Conservation (phyloP, 2,797 vertebrate species). For the Anguilla pacifica region DNA sequence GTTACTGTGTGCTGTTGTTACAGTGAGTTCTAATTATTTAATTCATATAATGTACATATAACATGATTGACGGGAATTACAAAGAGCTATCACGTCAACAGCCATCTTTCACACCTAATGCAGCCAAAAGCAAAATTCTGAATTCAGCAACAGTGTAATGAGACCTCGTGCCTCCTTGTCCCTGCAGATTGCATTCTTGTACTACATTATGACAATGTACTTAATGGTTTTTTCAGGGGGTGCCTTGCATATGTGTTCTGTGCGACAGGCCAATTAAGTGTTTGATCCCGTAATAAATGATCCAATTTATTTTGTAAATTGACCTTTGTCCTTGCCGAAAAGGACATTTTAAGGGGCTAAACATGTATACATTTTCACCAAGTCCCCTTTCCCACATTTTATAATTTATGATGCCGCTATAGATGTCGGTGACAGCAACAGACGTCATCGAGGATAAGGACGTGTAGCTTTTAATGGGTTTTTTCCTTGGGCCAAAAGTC, state of each 20-base stretch:
- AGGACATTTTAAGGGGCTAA: slow-evolving; percentile 13
- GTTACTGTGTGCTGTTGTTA: slow-evolving; percentile 57
- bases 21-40: slow-evolving; percentile 68
- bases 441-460: background rate
- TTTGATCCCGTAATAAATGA: background rate
- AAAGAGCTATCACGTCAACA: background rate
- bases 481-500: background rate
- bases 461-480: background rate
- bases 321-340: background rate
- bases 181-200: too few relatives aligned
- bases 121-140: background rate
- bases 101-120: background rate
- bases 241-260: background rate
- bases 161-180: background rate
- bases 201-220: background rate
- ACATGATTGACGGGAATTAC: slow-evolving; percentile 8
- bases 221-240: background rate
- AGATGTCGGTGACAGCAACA: background rate
- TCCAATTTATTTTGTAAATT: slow-evolving; percentile 6
- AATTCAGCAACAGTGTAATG: background rate
- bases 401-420: background rate
- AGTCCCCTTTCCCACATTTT: background rate
- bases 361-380: background rate
- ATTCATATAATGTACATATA: slow-evolving; percentile 64
- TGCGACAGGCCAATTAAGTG: slow-evolving; percentile 3